Conservation (phyloP, 2,113 vertebrate species). For the human region GRCh38 chr1:216984001-216984500, state of each 20-base stretch:
- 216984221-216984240: conserved; percentile 32
- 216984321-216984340: background rate
- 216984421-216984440: background rate
- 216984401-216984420: background rate
- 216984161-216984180: conserved; percentile 38
- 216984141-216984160: conserved; percentile 69
- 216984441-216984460: background rate
- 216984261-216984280: background rate
- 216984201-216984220: background rate
- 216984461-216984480: conserved; percentile 15
- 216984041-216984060: background rate
- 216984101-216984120: background rate
- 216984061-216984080: background rate
- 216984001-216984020: conserved; percentile 45
- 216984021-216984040: background rate
- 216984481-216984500: conserved; percentile 30
- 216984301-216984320: background rate
- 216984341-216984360: background rate
- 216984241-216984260: conserved; percentile 46
- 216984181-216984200: conserved; percentile 34
- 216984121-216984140: conserved; percentile 18
- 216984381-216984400: background rate
- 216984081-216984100: conserved; percentile 55
- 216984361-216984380: background rate
- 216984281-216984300: background rate